Conservation (phyloP, 2,113 vertebrate genomes). For the Nerophis ophidion region DNA sequence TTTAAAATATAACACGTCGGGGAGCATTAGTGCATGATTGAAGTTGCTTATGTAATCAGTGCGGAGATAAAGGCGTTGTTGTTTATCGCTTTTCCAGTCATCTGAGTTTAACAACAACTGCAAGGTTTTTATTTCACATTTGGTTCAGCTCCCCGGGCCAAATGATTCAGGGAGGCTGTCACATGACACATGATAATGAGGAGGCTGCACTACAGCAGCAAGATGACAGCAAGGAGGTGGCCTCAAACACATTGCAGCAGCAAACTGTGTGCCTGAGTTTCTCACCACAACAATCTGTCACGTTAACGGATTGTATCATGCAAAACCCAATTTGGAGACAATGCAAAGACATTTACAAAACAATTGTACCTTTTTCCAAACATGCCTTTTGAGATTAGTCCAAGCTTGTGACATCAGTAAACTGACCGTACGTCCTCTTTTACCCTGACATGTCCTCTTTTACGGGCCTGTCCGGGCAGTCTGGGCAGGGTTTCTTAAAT, state of each 20-base stretch:
- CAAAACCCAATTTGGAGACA: too few species aligned
- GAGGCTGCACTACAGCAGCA: slow-evolving; percentile 39
- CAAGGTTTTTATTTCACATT: slow-evolving; percentile 25
- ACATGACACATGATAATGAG: slow-evolving; percentile 63
- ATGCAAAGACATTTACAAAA: not conserved
- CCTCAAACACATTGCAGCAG: slow-evolving; percentile 49
- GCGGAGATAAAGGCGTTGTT: slow-evolving; percentile 52
- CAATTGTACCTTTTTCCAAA: too few species aligned
- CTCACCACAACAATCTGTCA: slow-evolving; percentile 50
- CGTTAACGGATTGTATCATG: slow-evolving; percentile 18
- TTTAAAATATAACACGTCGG: not conserved
- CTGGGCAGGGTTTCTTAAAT: too few species aligned
- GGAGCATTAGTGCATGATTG: slow-evolving; percentile 50
- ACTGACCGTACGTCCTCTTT: too few species aligned
- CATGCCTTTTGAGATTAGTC: too few species aligned
- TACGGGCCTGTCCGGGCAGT: too few species aligned
- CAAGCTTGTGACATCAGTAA: too few species aligned
- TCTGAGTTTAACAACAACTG: slow-evolving; percentile 49
- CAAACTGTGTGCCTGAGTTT: slow-evolving; percentile 26
- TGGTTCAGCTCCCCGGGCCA: slow-evolving; percentile 50
- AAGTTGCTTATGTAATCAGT: slow-evolving; percentile 58
- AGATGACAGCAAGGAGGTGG: slow-evolving; percentile 44
- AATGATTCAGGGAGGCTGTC: slow-evolving; percentile 65
- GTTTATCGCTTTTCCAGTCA: slow-evolving; percentile 46
- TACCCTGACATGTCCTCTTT: too few species aligned